phyloP scores from a whole-genome alignment of 2,113 vertebrate species.

The Noturus placidus region DNA sequence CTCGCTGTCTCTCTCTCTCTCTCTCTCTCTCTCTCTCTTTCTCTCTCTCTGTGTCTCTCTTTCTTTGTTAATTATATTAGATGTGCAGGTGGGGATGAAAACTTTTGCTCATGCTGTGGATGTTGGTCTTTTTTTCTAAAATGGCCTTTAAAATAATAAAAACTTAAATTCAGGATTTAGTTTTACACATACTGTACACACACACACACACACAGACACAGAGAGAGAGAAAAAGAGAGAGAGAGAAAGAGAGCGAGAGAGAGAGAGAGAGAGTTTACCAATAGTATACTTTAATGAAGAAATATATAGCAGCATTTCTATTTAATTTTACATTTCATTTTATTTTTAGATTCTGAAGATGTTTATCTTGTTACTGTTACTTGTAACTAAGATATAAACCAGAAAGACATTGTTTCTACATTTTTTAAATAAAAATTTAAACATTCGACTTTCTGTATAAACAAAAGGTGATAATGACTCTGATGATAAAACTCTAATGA shows the following conservation, averaged over 20 bases:
- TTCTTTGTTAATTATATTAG: conserved; percentile 58
- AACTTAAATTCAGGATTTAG: background rate
- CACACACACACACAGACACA: too few species aligned
- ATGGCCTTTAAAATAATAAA: background rate
- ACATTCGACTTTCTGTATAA: background rate
- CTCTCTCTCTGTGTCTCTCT: background rate
- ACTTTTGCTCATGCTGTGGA: conserved; percentile 28
- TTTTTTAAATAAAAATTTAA: background rate
- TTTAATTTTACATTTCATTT: conserved; percentile 20
- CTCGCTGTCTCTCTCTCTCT: background rate
- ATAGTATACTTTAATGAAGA: background rate
- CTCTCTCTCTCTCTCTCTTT: background rate
- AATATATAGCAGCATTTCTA: conserved; percentile 17
- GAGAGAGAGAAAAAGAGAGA: too few species aligned
- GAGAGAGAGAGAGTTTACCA: background rate
- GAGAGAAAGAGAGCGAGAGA: too few species aligned
- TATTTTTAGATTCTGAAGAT: background rate
- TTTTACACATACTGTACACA: background rate
- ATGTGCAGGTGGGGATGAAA: conserved; percentile 52
- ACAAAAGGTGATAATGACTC: background rate
- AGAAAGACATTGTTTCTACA: background rate
- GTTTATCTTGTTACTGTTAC: background rate
- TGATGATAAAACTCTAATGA: background rate
- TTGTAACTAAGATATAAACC: background rate
- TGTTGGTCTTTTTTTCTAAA: background rate